Evolutionary conservation across 1,140 invertebrate genomes (phyloP).

Genomic region (Drosophila sechellia): DNA sequence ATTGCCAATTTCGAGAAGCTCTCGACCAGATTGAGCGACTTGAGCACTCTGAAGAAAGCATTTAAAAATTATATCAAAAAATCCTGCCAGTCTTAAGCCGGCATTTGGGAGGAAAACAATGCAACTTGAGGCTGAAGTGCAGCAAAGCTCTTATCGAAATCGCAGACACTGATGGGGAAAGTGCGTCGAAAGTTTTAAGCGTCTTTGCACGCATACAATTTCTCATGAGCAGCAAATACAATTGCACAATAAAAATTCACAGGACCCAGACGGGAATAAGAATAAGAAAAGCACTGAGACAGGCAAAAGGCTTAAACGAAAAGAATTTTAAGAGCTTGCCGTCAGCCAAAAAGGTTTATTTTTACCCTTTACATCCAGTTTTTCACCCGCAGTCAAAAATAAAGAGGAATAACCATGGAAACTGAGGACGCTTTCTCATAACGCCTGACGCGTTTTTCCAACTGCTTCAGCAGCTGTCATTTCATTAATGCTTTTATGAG

Average conservation of each 20-base stretch:
- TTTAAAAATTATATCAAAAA: constrained; percentile 62
- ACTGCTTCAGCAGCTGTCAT: constrained; percentile 51
- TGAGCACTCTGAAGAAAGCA: constrained; percentile 23
- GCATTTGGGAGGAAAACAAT: constrained; percentile 61
- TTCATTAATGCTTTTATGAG: constrained; percentile 70
- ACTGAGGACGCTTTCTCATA: constrained; percentile 44
- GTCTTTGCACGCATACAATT: constrained; percentile 79
- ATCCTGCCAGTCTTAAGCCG: constrained; percentile 58
- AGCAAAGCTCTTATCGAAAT: constrained; percentile 69
- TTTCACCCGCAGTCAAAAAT: background rate
- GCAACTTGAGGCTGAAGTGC: constrained; percentile 63
- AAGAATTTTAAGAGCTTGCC: constrained; percentile 63
- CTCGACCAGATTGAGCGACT: constrained; percentile 11
- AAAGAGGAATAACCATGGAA: constrained; percentile 5
- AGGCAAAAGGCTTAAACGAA: constrained; percentile 63
- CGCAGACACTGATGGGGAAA: constrained; percentile 24
- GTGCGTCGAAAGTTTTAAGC: constrained; percentile 73
- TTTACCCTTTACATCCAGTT: constrained; percentile 47
- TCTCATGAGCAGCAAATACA: constrained; percentile 81
- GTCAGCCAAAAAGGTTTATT: constrained; percentile 28
- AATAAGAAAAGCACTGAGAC: constrained; percentile 22
- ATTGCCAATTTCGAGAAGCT: constrained; percentile 30
- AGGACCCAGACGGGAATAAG: constrained; percentile 18
- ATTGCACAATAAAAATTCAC: constrained; percentile 75
- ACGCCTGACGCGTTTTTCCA: constrained; percentile 45